These are phyloP conservation scores for Dolichotis patagonum DNA, from an alignment of 2,113 vertebrate species.

Conservation along the genomic window DNA sequence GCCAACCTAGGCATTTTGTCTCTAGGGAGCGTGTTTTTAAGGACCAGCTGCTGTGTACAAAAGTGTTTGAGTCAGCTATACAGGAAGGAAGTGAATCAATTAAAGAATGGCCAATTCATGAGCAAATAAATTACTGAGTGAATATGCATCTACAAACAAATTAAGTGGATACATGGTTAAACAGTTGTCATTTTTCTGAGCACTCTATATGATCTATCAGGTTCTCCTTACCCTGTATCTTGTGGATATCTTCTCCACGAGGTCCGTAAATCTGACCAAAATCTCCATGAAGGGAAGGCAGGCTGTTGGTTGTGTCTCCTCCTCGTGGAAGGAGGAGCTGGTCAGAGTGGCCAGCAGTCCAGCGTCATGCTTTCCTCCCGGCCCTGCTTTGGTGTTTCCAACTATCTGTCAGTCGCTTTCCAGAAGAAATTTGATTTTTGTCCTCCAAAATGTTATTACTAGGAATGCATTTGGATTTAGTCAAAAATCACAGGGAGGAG, in stretches of 20 bases:
- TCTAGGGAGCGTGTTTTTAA: background rate
- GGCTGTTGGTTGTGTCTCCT: background rate
- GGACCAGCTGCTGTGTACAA: background rate
- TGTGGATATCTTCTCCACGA: background rate
- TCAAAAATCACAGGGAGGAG: background rate
- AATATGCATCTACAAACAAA: background rate
- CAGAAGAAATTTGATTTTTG: background rate
- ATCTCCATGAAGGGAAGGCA: background rate
- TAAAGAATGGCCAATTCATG: background rate
- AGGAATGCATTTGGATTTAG: background rate
- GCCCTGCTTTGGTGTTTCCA: background rate
- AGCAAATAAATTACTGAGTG: constrained; percentile 5
- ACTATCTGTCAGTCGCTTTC: background rate
- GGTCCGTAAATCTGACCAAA: background rate
- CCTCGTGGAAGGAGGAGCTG: background rate
- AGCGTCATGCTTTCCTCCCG: background rate
- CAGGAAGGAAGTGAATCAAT: background rate
- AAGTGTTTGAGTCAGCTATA: background rate
- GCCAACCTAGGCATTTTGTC: background rate
- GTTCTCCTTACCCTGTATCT: background rate
- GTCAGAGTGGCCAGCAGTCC: too few relatives aligned
- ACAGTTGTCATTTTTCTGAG: background rate
- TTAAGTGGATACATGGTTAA: background rate
- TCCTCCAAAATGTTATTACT: background rate
- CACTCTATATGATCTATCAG: background rate